Evolutionary conservation across 2,113 vertebrate species (phyloP), one percentile per base, ranked within the genome.

Genomic region (Oenanthe melanoleuca): DNA sequence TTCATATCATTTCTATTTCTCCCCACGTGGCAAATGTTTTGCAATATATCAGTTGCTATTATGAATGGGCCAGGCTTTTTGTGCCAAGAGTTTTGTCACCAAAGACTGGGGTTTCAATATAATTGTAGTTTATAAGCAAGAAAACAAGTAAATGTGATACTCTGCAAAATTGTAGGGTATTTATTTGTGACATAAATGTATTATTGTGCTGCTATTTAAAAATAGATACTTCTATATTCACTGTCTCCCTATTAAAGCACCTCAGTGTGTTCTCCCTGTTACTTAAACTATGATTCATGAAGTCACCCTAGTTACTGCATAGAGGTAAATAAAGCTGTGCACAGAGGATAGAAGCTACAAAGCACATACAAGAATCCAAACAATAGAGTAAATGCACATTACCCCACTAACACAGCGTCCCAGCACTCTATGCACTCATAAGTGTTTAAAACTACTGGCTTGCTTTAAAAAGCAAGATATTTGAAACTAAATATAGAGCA

Each of bases 111-210:
- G 67, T 81, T 79, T 95, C 40, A 89, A n/a, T 65, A 44, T 38
- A 84, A 90, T 92, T 52, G 65, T 12, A 59, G 38, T 42, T 80
- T 96, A 52, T 40, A 31, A 15, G 29, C 44, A 84, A 71, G 64
- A 74, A 95, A 89, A 34, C 44, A 93, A 69, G 29, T 12, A 75
- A 86, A 71, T 55, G 34, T 59, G 82, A 95, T 92, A 92, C 52
- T 83, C 55, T 34, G 15, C 31, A 80, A 94, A 88, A 93, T 88
- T 88, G 47, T 28, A 53, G 59, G 66, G 64, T 33, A 80, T 38
- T 87, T 87, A 69, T 56, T 38, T 72, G 25, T 50, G 33, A 69
- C 15, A 71, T 56, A 80, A 42, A 94, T 91, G 65, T 73, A 70
- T 65, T 91, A 69, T 85, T 72, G 31, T 70, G 47, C 40, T 70